A percentile compares a stretch with the other conserved stretches of the same genome.
phyloP scores from a whole-genome alignment of 1,140 invertebrate genomes.

The Pomacea maculata region DNA sequence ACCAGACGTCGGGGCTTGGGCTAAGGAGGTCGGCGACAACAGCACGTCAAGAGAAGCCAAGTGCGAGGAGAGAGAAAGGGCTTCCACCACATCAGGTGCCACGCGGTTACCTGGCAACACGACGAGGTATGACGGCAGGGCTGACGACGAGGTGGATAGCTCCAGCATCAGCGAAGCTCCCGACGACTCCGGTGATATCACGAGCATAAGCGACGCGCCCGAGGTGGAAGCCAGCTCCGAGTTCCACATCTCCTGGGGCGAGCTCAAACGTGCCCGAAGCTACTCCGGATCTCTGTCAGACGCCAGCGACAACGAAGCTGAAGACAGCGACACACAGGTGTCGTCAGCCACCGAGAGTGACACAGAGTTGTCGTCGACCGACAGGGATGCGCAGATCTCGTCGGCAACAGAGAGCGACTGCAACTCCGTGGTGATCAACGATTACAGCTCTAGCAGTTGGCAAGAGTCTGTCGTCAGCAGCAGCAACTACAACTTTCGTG shows the following conservation, averaged over 20 bases:
- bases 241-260: constrained; percentile 29
- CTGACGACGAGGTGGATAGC: background rate
- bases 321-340: background rate
- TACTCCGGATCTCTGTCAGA: constrained; percentile 7
- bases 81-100: no score
- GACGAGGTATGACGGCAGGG: background rate
- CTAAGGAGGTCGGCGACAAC: background rate
- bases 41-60: no score
- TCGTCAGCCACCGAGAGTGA: constrained; percentile 1
- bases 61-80: no score
- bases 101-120: background rate
- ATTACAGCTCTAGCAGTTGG: constrained; percentile 2
- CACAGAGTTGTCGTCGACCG: background rate
- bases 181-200: background rate
- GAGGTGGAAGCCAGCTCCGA: constrained; percentile 31
- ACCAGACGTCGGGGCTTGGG: background rate
- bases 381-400: constrained; percentile 7
- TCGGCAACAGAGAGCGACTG: background rate
- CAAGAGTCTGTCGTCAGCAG: background rate
- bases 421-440: constrained; percentile 2
- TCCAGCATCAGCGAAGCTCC: background rate
- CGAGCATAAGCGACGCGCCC: constrained; percentile 21
- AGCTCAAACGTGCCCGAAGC: constrained; percentile 10
- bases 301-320: no score
- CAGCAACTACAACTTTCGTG: no score